Conservation (phyloP, 2,888 invertebrate genomes). For the Aplocera efformata region DNA sequence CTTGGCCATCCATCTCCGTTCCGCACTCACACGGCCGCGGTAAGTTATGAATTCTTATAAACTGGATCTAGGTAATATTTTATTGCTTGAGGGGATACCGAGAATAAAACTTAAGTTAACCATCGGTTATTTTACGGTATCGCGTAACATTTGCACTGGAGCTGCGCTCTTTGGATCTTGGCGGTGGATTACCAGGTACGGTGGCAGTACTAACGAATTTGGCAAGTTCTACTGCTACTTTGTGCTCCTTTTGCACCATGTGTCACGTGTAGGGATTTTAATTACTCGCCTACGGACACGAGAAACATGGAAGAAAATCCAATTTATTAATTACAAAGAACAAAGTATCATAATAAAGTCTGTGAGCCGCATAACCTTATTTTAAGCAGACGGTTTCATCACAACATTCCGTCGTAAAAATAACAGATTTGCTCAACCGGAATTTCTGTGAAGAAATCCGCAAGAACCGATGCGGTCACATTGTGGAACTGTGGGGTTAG, state of each 20-base stretch:
- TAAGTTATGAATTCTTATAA: slow-evolving; percentile 12
- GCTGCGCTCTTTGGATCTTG: not conserved
- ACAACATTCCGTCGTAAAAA: slow-evolving; percentile 16
- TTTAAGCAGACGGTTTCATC: slow-evolving; percentile 12
- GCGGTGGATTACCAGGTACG: no score
- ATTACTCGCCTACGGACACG: no score
- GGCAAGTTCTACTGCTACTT: no score
- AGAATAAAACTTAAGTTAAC: slow-evolving; percentile 18
- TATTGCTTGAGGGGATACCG: slow-evolving; percentile 13
- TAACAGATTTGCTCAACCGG: slow-evolving; percentile 10
- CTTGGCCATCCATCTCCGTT: slow-evolving; percentile 1
- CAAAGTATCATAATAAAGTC: no score
- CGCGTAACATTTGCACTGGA: slow-evolving; percentile 14
- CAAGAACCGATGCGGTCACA: slow-evolving; percentile 16
- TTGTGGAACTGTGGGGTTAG: slow-evolving; percentile 23
- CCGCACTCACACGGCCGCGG: not conserved
- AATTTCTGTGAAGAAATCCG: slow-evolving; percentile 12
- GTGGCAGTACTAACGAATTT: no score
- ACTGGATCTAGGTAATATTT: slow-evolving; percentile 17
- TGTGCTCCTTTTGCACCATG: no score
- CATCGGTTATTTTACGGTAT: slow-evolving; percentile 17
- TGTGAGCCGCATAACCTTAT: no score
- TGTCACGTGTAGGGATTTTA: no score
- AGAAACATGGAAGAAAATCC: no score
- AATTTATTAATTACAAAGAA: no score